Evolutionary conservation across 2,113 vertebrate species (phyloP).

Genomic region (Verasper variegatus): DNA sequence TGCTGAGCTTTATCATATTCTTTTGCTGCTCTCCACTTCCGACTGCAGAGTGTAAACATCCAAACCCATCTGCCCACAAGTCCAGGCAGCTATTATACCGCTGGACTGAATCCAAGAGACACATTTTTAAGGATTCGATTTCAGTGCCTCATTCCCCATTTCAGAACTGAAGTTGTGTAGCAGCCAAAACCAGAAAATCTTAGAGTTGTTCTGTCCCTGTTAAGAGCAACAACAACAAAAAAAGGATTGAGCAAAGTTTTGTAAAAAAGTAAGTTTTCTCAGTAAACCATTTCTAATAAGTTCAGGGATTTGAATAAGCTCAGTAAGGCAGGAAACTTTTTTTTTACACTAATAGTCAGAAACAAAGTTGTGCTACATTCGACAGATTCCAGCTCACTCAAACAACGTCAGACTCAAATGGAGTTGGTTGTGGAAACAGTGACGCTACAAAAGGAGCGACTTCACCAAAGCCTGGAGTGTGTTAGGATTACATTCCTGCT

Average conservation of each 20-base stretch:
- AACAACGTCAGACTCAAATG: constrained; percentile 58
- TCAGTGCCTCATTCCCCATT: constrained; percentile 70
- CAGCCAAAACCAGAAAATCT: constrained; percentile 23
- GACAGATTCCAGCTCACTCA: constrained; percentile 26
- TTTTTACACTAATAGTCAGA: background rate
- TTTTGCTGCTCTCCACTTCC: constrained; percentile 71
- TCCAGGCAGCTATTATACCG: constrained; percentile 72
- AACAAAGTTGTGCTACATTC: constrained; percentile 27
- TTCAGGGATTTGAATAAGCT: background rate
- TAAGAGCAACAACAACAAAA: background rate
- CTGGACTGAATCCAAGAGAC: constrained; percentile 77
- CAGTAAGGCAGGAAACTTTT: background rate
- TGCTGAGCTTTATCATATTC: constrained; percentile 73
- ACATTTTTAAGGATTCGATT: constrained; percentile 83
- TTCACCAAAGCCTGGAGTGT: constrained; percentile 58
- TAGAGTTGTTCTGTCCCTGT: constrained; percentile 5
- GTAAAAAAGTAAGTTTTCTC: background rate
- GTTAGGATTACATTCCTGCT: constrained; percentile 68
- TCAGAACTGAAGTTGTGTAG: constrained; percentile 49
- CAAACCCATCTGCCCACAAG: constrained; percentile 71
- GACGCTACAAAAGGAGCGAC: constrained; percentile 53
- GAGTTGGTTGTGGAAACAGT: constrained; percentile 37
- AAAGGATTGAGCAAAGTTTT: background rate
- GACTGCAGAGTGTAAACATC: constrained; percentile 74
- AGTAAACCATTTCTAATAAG: background rate